Base-by-base conservation (phyloP, 2,888 invertebrate species). In the Euphydryas editha region DNA sequence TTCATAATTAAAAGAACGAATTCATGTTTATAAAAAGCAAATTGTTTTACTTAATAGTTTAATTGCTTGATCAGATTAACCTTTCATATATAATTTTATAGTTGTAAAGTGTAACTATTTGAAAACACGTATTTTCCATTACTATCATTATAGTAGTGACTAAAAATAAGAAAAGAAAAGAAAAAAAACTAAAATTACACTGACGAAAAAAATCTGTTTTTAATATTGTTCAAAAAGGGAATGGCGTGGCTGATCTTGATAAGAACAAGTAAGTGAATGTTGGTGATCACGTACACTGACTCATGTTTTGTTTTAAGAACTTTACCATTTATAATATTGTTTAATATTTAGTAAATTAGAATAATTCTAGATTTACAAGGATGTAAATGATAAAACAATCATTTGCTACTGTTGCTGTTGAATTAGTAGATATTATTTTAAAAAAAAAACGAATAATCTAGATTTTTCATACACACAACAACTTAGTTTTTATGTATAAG, bases 171-270 rank as follows among this genome's bases (percentile, higher is more conserved):
- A 11, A 20, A 10, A 17, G 7, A 2, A 46, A 17, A n/a, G 18
- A 46, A 46, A 46, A 10, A 47, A 47, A 47, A 10, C 10, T 20
- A 20, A 20, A 2, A 18, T 39, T 5, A 18, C 13, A 57, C 13
- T 42, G n/a, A n/a, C 8, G 42, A 21, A 42, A 56, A 42, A 42
- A 57, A 30, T 57, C 3, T 59, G 20, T 47, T 59, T 59, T 46
- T 20, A 46, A 46, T 54, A 13, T n/a, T 13, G 42, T 54, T n/a
- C 13, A 42, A 20, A 59, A 61, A 54, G 20, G 30, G 17, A 13
- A 42, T 67, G 15, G 67, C 67, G 63, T 67, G 67, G 15, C n/a
- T 39, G 17, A 67, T 63, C 67, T 67, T 67, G 67, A 67, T 63
- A 67, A 57, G 15, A 20, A 39, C 17, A n/a, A 18, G 17, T 49